phyloP scores from a whole-genome alignment of 92 coral and sea anemone genomes.

The Pocillopora meandrina region DNA sequence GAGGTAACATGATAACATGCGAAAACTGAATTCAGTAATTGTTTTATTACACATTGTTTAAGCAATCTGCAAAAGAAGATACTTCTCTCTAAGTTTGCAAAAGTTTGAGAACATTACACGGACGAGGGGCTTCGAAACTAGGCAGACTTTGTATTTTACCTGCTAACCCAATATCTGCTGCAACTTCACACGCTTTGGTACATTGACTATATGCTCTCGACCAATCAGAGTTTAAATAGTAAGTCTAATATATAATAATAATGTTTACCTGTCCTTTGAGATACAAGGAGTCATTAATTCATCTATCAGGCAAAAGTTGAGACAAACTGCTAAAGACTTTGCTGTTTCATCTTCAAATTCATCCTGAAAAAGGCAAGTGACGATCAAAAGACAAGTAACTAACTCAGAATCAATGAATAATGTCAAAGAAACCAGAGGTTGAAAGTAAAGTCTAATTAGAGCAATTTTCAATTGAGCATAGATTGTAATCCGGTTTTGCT shows the following conservation, averaged over 20 bases:
- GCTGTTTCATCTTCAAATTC: conserved; percentile 94
- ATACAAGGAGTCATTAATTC: conserved; percentile 78
- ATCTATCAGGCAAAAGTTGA: conserved; percentile 89
- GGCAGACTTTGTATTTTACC: too few species aligned
- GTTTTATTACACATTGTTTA: too few species aligned
- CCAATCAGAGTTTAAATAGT: background rate
- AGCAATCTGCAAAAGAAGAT: too few species aligned
- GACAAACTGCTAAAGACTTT: conserved; percentile 89
- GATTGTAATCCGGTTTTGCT: too few species aligned
- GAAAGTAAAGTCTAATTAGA: too few species aligned
- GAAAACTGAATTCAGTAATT: too few species aligned
- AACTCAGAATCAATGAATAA: background rate
- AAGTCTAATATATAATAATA: background rate
- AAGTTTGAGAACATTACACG: too few species aligned
- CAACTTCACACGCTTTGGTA: background rate
- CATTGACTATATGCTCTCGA: background rate
- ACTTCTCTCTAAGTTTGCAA: too few species aligned
- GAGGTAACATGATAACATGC: too few species aligned
- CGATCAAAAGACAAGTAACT: background rate
- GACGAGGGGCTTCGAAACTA: too few species aligned
- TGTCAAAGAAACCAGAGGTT: background rate
- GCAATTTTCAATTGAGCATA: too few species aligned
- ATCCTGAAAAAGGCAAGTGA: conserved; percentile 47
- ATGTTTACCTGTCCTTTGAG: conserved; percentile 62
- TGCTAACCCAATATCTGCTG: too few species aligned